A percentile compares a stretch with the other conserved stretches of the same genome.
These are phyloP conservation scores for Burhinus oedicnemus DNA, from an alignment of 2,113 vertebrate genomes.

Conservation along the genomic window DNA sequence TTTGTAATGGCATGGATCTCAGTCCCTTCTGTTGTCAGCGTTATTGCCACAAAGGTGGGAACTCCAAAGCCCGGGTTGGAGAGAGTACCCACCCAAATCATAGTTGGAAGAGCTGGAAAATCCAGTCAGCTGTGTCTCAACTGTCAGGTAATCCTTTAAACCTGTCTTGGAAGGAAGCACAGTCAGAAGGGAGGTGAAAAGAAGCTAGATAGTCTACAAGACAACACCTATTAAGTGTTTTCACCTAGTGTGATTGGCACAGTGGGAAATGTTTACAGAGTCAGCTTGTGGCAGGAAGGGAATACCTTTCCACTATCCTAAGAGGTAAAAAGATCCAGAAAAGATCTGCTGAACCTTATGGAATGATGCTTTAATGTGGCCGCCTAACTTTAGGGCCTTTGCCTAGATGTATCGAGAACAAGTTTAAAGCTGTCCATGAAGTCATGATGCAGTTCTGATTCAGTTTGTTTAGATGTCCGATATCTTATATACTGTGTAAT, in stretches of 20 bases:
- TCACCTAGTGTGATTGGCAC: neutral
- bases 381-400: neutral
- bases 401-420: neutral
- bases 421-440: neutral
- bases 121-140: neutral
- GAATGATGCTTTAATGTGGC: neutral
- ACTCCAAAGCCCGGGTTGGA: neutral
- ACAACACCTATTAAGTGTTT: neutral
- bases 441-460: conserved; percentile 20
- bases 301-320: neutral
- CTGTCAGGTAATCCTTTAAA: neutral
- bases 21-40: neutral
- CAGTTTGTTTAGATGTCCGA: neutral
- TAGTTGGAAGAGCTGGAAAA: neutral
- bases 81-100: neutral
- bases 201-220: neutral
- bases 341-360: conserved; percentile 21
- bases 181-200: neutral
- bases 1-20: neutral
- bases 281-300: neutral
- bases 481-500: neutral
- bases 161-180: neutral
- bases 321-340: neutral
- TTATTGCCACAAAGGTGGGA: neutral
- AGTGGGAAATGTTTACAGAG: neutral